Evolutionary conservation across 2,113 vertebrate species (phyloP), one percentile per base, ranked within the genome.

Genomic region (Pao palembangensis): DNA sequence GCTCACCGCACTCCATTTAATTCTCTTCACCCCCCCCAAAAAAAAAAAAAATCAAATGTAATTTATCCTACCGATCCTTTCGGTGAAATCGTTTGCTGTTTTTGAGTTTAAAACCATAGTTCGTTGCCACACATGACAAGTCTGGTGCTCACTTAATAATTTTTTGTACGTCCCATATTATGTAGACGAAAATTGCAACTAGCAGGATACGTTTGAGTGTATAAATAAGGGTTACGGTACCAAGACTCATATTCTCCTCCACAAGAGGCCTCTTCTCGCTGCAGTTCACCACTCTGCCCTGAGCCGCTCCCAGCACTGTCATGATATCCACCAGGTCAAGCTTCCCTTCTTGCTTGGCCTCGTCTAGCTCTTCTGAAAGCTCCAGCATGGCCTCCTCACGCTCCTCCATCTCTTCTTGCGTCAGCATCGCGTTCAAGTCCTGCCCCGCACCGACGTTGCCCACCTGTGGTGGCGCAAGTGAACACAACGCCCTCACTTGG

Each of bases 261-360:
- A 90, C 87, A 53, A 92, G 80, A 41, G 91, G 89, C 69, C 78
- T 86, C 69, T 88, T 88, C 67, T 92, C 87, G 8, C 71, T 74
- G 85, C 88, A 87, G 82, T 91, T 90, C 1, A 85, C 79, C 49
- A 87, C 85, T 64, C 86, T 67, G 31, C 87, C 88, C 68, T 88
- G 86, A 1, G 90, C 85, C 3, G 94, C 95, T 4, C 94, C 95
- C 74, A 98, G 75, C 71, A 98, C 80, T 0, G 95, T 96, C 97
- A 99, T 98, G 88, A 98, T 96, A 58, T 99, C 96, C 0, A 99
- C 85, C 0, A 99, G 86, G 0, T 94, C 97, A 11, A 95, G 90
- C 51, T 88, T 91, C 14, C 88, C 88, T 34, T 92, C 91, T 52
- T 90, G 89, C 54, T 86, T 87, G 60, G 88, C 88, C 78, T 91